phyloP scores from a whole-genome alignment of 92 coral and sea anemone genomes.

The Siderastrea radians region DNA sequence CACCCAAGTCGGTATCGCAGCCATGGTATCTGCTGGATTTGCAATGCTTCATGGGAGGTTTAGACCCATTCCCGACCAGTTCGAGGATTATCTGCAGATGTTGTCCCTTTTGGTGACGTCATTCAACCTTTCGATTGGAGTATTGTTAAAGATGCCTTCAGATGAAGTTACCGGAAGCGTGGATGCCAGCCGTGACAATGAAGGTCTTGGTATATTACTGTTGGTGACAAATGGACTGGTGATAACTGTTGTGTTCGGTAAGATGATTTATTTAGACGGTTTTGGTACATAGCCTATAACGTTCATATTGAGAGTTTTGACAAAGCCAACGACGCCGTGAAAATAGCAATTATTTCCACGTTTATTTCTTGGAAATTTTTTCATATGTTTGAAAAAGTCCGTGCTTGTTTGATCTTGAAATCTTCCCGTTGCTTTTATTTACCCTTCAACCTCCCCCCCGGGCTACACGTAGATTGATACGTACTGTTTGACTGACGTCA shows the following conservation, averaged over 20 bases:
- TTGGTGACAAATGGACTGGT: slow-evolving; percentile 25
- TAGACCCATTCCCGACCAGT: slow-evolving; percentile 36
- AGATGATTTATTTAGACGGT: background rate
- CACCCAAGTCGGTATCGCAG: slow-evolving; percentile 41
- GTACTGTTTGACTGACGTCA: too few species aligned
- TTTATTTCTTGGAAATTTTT: too few species aligned
- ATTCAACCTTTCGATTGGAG: slow-evolving; percentile 37
- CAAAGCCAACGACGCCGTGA: too few species aligned
- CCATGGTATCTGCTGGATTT: slow-evolving; percentile 18
- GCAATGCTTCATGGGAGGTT: slow-evolving; percentile 35
- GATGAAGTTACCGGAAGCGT: slow-evolving; percentile 23
- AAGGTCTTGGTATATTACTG: slow-evolving; percentile 26
- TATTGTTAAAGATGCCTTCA: slow-evolving; percentile 38
- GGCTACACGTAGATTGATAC: too few species aligned
- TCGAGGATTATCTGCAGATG: slow-evolving; percentile 40
- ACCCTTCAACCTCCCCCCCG: too few species aligned
- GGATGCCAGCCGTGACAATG: slow-evolving; percentile 3
- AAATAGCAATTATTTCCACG: too few species aligned
- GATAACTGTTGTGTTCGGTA: slow-evolving; percentile 34
- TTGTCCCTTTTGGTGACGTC: slow-evolving; percentile 42
- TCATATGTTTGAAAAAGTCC: too few species aligned
- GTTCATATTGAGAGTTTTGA: too few species aligned
- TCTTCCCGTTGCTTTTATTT: too few species aligned
- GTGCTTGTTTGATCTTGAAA: too few species aligned
- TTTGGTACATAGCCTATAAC: too few species aligned